Evolutionary conservation across 2,113 vertebrate genomes (phyloP), one percentile per base, ranked within the genome.

Genomic region (Rousettus leschenaultii): DNA sequence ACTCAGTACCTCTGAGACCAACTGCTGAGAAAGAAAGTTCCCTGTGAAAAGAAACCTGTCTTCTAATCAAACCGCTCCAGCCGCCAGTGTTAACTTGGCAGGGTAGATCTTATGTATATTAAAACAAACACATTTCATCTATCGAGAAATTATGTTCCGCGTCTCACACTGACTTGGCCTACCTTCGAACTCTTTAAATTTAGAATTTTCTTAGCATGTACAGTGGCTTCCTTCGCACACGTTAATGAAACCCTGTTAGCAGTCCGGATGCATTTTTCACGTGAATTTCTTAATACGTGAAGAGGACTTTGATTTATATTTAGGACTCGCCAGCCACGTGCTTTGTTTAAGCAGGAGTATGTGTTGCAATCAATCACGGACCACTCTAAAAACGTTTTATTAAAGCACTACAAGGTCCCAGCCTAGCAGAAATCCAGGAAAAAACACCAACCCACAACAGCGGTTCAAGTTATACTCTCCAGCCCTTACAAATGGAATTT

Each of bases 1-100:
- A 91, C 85, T 98, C 84, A 94, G 96, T 87, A 98, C 92, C 95
- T 97, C 73, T 74, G 97, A 97, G 98, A 98, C 90, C 91, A 87
- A 73, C 91, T 95, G 74, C 95, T 96, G 92, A 96, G 97, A 98
- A 98, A 95, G 89, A 96, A 97, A 96, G 96, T 96, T 82, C 93
- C 16, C 86, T 68, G 78, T 63, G 63, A 1, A 22, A 97, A 97
- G 93, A 97, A 97, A 95, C 94, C 89, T 91, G 48, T 95, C 96
- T 97, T 78, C 35, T 96, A 93, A 95, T 97, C 84, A 93, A 70
- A 92, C 95, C 95, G 95, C 43, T 96, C 66, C 78, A 95, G 68
- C 71, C 35, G 79, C 85, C 68, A 57, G 59, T 48, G 26, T 21
- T 95, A 97, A 91, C 95, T 89, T 98, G 61, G 12, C 40, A 88